Evolutionary conservation across 2,888 invertebrate genomes (phyloP), one percentile per base, ranked within the genome.

Genomic region (Troides helena): DNA sequence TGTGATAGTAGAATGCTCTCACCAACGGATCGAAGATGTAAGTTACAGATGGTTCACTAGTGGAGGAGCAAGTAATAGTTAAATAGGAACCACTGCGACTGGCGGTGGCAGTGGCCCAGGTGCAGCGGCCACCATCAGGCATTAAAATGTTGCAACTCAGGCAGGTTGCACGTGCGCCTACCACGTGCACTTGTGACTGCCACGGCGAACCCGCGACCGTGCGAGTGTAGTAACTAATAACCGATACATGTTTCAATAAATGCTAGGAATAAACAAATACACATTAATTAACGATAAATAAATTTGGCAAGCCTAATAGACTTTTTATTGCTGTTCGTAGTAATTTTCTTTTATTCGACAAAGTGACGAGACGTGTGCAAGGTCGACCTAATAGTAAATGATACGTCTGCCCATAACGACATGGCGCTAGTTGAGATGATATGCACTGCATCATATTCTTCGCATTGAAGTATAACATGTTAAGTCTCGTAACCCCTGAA

Each of bases 41-140:
- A 0, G 94, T 90, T 57, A 93, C 93, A 0, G 90, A 78, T 0
- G 96, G 95, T 78, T 95, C 95, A 0, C 95, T 94, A 0, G 95
- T 96, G 1, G 96, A 98, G 18, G 87, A 87, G 82, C 98, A 98
- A 18, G 93, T 93, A 76, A 97, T 88, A 6, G 95, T 93, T 78
- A 95, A 95, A 86, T 94, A 95, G 0, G 94, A 92, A n/a, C 93
- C 94, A 14, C 88, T 90, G 10, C 84, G 90, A 77, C 97, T 96
- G 76, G 96, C 94, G 0, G 92, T 88, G 1, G 95, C 95, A 0
- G 88, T 77, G 18, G 94, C 95, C 84, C 94, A 95, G 3, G 86
- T 82, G 80, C 97, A 97, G 0, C 75, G 72, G 0, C 85, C 90
- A 30, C 94, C 95, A 68, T 94, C 94, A 0, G 94, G 94, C 78